Evolutionary conservation across 2,888 invertebrate species (phyloP).

Genomic region (Oxytorus armatus): DNA sequence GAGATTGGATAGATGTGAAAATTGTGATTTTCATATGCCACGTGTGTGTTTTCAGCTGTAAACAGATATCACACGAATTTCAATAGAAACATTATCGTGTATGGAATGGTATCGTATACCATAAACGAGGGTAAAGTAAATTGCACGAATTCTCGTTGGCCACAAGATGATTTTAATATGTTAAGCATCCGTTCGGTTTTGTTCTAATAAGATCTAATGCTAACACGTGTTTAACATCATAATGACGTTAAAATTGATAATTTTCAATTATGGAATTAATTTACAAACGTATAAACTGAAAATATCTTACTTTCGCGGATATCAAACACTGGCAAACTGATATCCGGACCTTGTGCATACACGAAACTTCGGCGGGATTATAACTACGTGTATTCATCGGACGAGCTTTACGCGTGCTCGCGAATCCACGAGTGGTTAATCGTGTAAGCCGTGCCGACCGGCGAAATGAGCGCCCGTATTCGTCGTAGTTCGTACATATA

Average conservation of each 20-base stretch:
- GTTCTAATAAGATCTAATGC: too few relatives aligned
- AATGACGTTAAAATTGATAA: too few relatives aligned
- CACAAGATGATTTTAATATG: too few relatives aligned
- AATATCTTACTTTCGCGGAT: slow-evolving; percentile 13
- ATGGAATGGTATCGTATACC: too few relatives aligned
- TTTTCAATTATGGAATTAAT: not conserved
- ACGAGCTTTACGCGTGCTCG: slow-evolving; percentile 59
- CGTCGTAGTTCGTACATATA: slow-evolving; percentile 46
- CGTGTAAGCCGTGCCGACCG: slow-evolving; percentile 63
- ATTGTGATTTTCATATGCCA: too few relatives aligned
- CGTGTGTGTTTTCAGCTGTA: too few relatives aligned
- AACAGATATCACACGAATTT: not conserved
- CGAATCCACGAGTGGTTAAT: slow-evolving; percentile 67
- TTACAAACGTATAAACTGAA: not conserved
- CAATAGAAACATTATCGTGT: not conserved
- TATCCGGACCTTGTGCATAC: slow-evolving; percentile 6
- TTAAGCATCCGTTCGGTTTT: too few relatives aligned
- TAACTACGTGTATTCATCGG: slow-evolving; percentile 27
- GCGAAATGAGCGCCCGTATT: slow-evolving; percentile 62
- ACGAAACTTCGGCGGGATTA: slow-evolving; percentile 38
- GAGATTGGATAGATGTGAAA: slow-evolving; percentile 46
- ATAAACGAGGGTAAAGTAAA: too few relatives aligned
- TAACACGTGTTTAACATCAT: too few relatives aligned
- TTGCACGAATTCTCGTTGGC: too few relatives aligned
- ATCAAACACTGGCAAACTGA: not conserved